These are phyloP conservation scores for Leptocoma aspasia DNA, from an alignment of 2,113 vertebrate genomes.

Conservation along the genomic window DNA sequence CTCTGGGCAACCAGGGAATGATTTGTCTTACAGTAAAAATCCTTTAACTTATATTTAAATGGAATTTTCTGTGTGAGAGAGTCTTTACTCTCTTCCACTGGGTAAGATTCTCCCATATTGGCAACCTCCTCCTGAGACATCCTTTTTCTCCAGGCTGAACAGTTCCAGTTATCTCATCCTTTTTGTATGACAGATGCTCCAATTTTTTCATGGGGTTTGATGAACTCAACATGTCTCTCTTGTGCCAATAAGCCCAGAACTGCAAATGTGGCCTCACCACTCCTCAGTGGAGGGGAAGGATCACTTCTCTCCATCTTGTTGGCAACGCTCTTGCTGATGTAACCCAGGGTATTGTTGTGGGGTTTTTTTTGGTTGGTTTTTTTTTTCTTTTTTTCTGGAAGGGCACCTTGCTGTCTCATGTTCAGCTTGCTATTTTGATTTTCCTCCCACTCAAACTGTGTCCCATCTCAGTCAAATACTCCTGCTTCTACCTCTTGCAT, in stretches of 20 bases:
- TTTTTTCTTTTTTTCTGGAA: background rate
- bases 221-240: background rate
- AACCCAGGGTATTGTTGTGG: background rate
- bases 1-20: background rate
- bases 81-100: background rate
- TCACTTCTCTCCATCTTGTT: background rate
- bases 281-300: background rate
- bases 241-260: background rate
- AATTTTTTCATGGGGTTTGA: background rate
- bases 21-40: background rate
- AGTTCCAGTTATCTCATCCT: background rate
- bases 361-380: background rate
- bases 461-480: background rate
- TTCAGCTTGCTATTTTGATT: background rate
- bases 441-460: background rate
- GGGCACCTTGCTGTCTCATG: rapidly evolving
- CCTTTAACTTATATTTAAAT: background rate
- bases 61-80: background rate
- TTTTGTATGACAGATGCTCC: background rate
- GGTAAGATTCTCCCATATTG: background rate
- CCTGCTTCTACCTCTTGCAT: background rate
- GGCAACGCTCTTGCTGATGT: background rate
- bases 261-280: background rate
- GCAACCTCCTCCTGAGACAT: background rate
- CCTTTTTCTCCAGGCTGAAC: no score